Evolutionary conservation across 2,113 vertebrate genomes (phyloP), one percentile per base, ranked within the genome.

Genomic region (Tenebrosternarchus preto): DNA sequence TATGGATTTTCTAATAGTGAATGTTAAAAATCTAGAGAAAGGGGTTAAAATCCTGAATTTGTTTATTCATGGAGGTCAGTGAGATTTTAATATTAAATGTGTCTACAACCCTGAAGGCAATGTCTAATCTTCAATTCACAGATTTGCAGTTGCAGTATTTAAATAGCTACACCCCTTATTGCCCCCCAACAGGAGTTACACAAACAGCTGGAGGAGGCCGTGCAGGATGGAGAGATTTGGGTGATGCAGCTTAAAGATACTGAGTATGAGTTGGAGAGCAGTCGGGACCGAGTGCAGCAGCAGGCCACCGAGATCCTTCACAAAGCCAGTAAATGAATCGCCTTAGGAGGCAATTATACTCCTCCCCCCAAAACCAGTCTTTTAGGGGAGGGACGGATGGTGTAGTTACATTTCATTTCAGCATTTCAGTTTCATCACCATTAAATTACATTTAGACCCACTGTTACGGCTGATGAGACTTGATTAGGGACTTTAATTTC

Each of bases 191-290:
- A 99, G 97, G 94, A 95, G 88, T 94, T 98, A 87, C 96, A 98
- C 77, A 97, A 98, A 88, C 96, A 98, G 90, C 94, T 98, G 86
- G 96, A 98, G 68, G 96, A 98, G 82, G 95, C 95, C 87, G 95
- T 96, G 83, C 96, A 96, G 89, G 96, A 96, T 61, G 96, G 96
- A 39, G 92, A 95, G 90, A 95, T 95, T 81, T 93, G 96, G 91
- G 85, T 97, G 88, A 97, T 94, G 94, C 96, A 96, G 90, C 94
- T 98, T 86, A 98, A 98, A 84, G 96, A 98, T 90, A 96, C 96
- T 0, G 96, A 98, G 89, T 96, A 95, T 24, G 96, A 99, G 82
- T 93, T 98, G 4, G 95, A 96, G 73, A 93, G 94, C 85, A 95
- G 96, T 89, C 93, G 95, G 80, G 97, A 97, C 59, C 92, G 92